phyloP scores from a whole-genome alignment of 2,113 vertebrate genomes.

The Boulengeromyrus knoepffleri region DNA sequence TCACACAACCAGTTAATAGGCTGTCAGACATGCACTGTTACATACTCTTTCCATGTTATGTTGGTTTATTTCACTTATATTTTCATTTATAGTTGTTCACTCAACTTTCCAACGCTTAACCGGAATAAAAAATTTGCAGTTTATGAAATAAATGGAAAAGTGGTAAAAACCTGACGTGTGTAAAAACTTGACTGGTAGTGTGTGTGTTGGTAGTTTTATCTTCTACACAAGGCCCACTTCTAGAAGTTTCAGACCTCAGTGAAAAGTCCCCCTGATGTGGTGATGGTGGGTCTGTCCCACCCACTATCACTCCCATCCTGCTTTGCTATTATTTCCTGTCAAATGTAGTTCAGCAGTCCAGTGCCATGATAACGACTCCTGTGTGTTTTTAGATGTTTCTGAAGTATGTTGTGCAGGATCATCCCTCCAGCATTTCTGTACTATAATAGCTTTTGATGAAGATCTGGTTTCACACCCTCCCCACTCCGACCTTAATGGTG shows the following conservation, averaged over 20 bases:
- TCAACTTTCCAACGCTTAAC: too few species aligned
- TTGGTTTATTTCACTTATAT: too few species aligned
- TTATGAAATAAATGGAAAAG: too few species aligned
- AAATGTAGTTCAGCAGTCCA: not conserved
- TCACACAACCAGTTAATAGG: too few species aligned
- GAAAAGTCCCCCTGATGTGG: not conserved
- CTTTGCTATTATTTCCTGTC: not conserved
- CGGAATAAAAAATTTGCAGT: too few species aligned
- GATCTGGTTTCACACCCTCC: not conserved
- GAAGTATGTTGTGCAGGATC: conserved; percentile 32
- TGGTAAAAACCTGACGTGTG: too few species aligned
- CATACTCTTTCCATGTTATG: too few species aligned
- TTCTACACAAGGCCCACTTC: not conserved
- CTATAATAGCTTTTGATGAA: not conserved
- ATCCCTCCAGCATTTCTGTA: not conserved
- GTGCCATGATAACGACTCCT: conserved; percentile 26
- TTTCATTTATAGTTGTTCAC: too few species aligned
- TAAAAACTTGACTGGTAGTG: too few species aligned
- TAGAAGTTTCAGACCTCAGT: not conserved
- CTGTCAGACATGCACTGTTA: too few species aligned
- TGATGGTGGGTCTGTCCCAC: not conserved
- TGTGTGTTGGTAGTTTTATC: not conserved
- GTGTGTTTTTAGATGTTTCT: conserved; percentile 47
- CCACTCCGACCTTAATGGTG: not conserved
- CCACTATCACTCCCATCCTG: not conserved